A percentile compares a stretch with the other conserved stretches of the same genome.
Conservation (phyloP, 2,797 vertebrate species). For the Pseudotriccus pelzelni region DNA sequence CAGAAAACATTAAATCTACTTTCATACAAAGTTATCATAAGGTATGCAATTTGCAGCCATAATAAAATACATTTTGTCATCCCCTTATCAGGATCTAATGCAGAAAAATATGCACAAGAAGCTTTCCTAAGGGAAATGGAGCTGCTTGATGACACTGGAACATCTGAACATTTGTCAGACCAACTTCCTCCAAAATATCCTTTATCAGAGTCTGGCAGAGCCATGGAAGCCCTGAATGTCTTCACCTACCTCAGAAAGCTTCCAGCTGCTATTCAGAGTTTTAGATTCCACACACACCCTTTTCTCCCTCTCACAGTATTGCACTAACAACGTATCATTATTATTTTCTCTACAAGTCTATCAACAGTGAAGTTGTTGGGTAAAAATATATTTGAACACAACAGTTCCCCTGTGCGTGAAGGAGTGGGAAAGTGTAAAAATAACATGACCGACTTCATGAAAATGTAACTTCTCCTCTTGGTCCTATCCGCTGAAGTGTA, state of each 20-base stretch:
- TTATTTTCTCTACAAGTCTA: background rate
- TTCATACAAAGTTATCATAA: background rate
- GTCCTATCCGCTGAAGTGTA: background rate
- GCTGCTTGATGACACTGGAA: fast-evolving
- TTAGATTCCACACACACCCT: background rate
- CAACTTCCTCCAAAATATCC: background rate
- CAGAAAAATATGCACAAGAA: background rate
- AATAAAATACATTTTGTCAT: background rate
- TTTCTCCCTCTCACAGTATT: background rate
- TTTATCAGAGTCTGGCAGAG: background rate
- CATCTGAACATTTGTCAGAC: background rate
- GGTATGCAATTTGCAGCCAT: background rate
- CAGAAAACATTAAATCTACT: background rate
- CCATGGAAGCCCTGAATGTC: fast-evolving
- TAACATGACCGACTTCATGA: background rate
- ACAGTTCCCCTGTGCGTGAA: background rate
- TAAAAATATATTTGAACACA: background rate
- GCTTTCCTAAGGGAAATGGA: background rate
- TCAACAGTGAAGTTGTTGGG: background rate
- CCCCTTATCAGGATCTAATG: background rate
- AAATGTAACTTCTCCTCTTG: background rate
- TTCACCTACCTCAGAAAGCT: background rate
- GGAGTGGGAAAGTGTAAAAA: background rate
- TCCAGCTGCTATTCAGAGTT: background rate
- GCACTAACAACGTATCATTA: background rate